Evolutionary conservation across 2,113 vertebrate genomes (phyloP).

Genomic region (Hydrochoerus hydrochaeris): DNA sequence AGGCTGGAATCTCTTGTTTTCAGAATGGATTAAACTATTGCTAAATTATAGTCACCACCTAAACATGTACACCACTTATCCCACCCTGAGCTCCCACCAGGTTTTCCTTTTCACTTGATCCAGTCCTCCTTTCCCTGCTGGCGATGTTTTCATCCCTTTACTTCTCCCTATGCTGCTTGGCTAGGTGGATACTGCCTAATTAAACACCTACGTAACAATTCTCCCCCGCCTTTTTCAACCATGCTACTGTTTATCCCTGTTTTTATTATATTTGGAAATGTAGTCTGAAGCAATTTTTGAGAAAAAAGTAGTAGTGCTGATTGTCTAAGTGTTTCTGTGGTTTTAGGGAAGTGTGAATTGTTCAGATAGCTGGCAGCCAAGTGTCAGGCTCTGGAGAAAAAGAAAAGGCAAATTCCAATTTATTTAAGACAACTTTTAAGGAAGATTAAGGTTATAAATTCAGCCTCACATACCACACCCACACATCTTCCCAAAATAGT

Average conservation of each 20-base stretch:
- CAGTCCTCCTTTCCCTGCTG: neutral
- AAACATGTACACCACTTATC: neutral
- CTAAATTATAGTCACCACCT: neutral
- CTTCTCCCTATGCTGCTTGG: neutral
- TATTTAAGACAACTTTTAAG: conserved; percentile 11
- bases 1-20: conserved; percentile 55
- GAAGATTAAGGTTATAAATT: conserved; percentile 30
- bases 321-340: neutral
- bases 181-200: neutral
- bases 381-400: conserved; percentile 13
- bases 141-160: neutral
- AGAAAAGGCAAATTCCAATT: neutral
- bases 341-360: conserved; percentile 8
- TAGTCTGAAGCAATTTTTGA: neutral
- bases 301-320: neutral
- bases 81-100: neutral
- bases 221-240: neutral
- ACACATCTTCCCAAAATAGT: neutral
- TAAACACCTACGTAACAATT: neutral
- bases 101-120: neutral
- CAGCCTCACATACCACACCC: neutral
- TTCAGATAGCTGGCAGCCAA: conserved; percentile 19
- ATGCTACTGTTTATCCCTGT: neutral
- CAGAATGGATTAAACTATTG: conserved; percentile 16
- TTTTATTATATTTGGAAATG: neutral